Percentiles rank a stretch among this genome's conserved stretches.
Conservation (phyloP, 1,140 invertebrate species). For the Aphis gossypii region DNA sequence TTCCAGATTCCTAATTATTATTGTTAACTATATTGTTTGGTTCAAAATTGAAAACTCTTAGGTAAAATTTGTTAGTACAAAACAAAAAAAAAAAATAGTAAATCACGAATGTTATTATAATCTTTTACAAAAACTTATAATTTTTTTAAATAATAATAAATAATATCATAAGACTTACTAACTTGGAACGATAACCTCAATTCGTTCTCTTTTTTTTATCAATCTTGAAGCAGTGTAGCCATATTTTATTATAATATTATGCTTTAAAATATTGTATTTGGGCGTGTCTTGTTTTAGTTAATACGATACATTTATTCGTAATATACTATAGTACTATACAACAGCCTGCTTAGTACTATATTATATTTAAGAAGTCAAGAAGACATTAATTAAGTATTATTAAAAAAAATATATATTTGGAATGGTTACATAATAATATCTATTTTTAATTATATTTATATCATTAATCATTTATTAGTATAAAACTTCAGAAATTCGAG, state of each 20-base stretch:
- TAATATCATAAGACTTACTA: background rate
- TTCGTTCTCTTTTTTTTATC: background rate
- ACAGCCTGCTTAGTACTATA: too few species aligned
- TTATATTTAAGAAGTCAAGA: background rate
- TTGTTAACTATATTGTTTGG: background rate
- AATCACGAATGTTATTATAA: background rate
- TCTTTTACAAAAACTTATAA: background rate
- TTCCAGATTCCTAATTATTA: background rate
- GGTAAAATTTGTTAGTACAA: background rate
- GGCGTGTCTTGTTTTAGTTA: background rate
- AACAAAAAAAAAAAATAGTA: background rate
- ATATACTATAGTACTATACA: too few species aligned
- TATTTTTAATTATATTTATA: background rate
- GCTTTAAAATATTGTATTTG: background rate
- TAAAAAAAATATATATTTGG: too few species aligned
- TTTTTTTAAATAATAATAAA: too few species aligned
- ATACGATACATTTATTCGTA: too few species aligned
- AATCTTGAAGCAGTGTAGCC: background rate
- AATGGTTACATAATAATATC: too few species aligned
- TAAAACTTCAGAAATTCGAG: background rate
- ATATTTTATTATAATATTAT: constrained; percentile 7
- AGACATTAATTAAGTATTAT: too few species aligned
- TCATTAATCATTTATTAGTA: background rate
- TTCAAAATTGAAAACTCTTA: background rate
- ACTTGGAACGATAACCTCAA: constrained; percentile 12